These are phyloP conservation scores for Megaleporinus macrocephalus DNA, from an alignment of 2,113 vertebrate genomes.

Conservation along the genomic window DNA sequence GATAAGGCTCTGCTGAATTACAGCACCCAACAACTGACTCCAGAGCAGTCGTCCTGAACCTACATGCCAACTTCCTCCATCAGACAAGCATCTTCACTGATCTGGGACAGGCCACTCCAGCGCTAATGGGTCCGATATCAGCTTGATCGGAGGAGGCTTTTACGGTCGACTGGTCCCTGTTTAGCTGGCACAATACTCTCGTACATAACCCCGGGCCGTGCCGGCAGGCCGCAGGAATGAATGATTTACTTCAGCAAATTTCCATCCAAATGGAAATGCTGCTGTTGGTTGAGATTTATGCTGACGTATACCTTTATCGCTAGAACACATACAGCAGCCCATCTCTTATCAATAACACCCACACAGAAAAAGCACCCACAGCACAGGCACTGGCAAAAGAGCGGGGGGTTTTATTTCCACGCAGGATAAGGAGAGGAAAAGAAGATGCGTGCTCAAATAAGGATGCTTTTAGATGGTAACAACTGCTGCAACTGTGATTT, in stretches of 20 bases:
- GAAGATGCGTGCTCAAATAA: background rate
- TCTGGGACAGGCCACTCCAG: conserved; percentile 12
- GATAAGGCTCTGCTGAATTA: conserved; percentile 25
- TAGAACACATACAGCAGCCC: background rate
- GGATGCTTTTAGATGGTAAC: background rate
- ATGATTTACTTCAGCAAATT: conserved; percentile 41
- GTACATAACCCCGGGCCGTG: conserved; percentile 10
- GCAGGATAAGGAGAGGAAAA: background rate
- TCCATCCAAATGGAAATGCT: conserved; percentile 42
- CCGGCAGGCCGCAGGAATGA: conserved; percentile 1
- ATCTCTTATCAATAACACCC: background rate
- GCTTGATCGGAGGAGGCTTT: conserved; percentile 39
- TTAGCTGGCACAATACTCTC: background rate
- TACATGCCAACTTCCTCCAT: conserved; percentile 6
- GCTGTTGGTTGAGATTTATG: conserved; percentile 28
- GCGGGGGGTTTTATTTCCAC: background rate
- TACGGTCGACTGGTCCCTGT: background rate
- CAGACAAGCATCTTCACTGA: conserved; percentile 20
- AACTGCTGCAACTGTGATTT: background rate
- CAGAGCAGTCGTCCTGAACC: conserved; percentile 1
- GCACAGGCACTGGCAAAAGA: background rate
- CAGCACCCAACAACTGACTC: conserved; percentile 9
- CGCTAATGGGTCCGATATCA: conserved; percentile 11
- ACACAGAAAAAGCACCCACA: conserved; percentile 10
- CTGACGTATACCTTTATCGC: background rate